Percentiles rank a stretch among this genome's conserved stretches.
Conservation (phyloP, 1,140 invertebrate species). For the Heliconius congener region DNA sequence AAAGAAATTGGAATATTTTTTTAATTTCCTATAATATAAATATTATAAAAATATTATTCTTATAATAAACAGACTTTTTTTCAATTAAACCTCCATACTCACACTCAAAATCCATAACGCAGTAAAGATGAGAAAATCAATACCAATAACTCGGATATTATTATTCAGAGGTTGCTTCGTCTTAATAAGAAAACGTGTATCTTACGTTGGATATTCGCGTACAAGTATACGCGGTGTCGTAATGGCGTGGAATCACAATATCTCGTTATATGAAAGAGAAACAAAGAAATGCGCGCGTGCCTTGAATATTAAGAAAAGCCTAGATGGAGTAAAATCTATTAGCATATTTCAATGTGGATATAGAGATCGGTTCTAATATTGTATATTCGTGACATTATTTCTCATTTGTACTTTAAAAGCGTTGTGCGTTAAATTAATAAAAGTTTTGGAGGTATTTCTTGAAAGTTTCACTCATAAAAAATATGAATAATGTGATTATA, state of each 20-base stretch:
- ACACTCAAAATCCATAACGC: slow-evolving; percentile 16
- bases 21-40: background rate
- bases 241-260: slow-evolving; percentile 79
- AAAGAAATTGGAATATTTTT: background rate
- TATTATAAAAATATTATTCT: too few species aligned
- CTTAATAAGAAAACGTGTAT: slow-evolving; percentile 79
- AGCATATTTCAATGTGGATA: slow-evolving; percentile 35
- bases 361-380: background rate
- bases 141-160: slow-evolving; percentile 48
- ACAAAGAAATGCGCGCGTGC: slow-evolving; percentile 74
- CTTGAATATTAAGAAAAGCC: slow-evolving; percentile 53
- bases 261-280: slow-evolving; percentile 78
- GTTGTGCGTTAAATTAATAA: background rate
- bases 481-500: too few species aligned
- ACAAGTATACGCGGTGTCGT: slow-evolving; percentile 67
- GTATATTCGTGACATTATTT: slow-evolving; percentile 5
- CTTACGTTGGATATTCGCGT: slow-evolving; percentile 69
- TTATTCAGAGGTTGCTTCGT: slow-evolving; percentile 64
- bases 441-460: too few species aligned
- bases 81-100: background rate
- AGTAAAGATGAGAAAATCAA: slow-evolving; percentile 31
- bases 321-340: slow-evolving; percentile 45
- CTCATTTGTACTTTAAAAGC: slow-evolving; percentile 13
- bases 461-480: background rate
- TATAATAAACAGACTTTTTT: background rate